Base-by-base conservation (phyloP, 1,140 invertebrate genomes). In the Eumaeus atala region DNA sequence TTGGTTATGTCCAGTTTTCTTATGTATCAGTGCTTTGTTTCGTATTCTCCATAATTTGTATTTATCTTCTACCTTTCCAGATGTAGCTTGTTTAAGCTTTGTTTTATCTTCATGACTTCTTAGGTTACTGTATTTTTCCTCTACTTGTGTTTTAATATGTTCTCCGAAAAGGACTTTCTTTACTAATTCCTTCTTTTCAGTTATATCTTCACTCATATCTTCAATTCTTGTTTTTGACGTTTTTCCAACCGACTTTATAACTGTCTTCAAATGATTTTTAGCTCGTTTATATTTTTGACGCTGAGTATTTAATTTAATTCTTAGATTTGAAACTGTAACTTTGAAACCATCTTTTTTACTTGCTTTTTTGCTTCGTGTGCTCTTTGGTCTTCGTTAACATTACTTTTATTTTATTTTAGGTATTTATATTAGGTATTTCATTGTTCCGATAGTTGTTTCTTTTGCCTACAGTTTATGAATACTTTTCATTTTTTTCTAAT, bases 91-190 rank as follows among this genome's bases (percentile, higher is more conserved):
- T 49, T 33, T 49, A n/a, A 49, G 34, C 10, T 49, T 33, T 21
- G 48, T n/a, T 49, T 49, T 49, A 28, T 49, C 48, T 49, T 35
- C 10, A 49, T 49, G 21, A 33, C 10, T 12, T 14, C 28, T 21
- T 12, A 8, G 9, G 33, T 49, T 35, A 12, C 21, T n/a, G 9
- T 12, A 12, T n/a, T 49, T 49, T 14, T 49, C 28, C 34, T 64
- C 57, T 16, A 65, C 38, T 48, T 67, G 58, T 14, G 33, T 57
- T 59, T 61, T 62, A 54, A 67, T 59, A 62, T 65, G 51, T 56
- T 67, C 59, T 0, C 59, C 62, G 47, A 67, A 67, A 57, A 67
- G 56, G n/a, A 56, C 59, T 47, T 59, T 64, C 47, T 65, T 59
- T 21, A 61, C 59, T 49, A 61, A 50, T 61, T 61, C 61, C 47